phyloP scores from a whole-genome alignment of 2,797 vertebrate species.

The Stomatorhinus walkeri region DNA sequence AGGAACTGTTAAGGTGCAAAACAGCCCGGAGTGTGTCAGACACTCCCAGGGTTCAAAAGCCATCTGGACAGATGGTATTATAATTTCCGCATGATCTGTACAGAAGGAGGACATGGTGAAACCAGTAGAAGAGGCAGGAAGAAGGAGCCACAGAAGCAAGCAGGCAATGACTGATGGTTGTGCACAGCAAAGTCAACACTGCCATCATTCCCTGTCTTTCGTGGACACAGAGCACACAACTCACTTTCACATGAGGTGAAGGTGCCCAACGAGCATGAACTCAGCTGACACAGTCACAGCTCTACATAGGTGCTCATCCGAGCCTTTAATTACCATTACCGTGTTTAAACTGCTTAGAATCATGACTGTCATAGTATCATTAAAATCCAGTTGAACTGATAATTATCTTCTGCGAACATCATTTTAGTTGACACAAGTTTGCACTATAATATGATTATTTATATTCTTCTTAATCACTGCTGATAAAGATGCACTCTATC shows the following conservation, averaged over 20 bases:
- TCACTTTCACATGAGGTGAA: background rate
- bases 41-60: background rate
- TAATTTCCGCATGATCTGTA: background rate
- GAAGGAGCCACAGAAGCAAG: background rate
- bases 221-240: background rate
- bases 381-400: background rate
- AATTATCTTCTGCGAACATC: background rate
- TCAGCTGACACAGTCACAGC: background rate
- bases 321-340: background rate
- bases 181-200: background rate
- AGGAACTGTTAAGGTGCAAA: background rate
- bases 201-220: background rate
- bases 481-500: background rate
- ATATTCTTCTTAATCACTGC: background rate
- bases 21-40: background rate
- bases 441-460: background rate
- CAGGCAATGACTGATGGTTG: background rate
- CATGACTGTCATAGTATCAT: background rate
- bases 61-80: background rate
- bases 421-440: background rate
- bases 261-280: background rate
- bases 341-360: background rate
- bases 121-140: background rate
- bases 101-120: background rate
- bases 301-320: background rate